These are phyloP conservation scores for Muntiacus muntjak DNA, from an alignment of 2,113 vertebrate species.

Conservation along the genomic window DNA sequence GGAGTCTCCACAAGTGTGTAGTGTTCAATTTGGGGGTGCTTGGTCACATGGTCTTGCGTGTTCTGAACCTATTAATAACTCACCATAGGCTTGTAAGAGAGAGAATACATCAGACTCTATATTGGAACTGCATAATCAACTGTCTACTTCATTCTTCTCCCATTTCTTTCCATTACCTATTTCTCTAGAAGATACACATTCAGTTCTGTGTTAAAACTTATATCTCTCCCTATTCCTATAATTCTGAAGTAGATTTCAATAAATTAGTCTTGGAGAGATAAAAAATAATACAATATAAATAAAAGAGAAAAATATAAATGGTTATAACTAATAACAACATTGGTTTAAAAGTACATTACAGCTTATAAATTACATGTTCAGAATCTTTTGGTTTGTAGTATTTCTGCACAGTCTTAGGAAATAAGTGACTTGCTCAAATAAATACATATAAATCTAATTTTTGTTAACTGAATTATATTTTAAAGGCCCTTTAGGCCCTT, in stretches of 20 bases:
- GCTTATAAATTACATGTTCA: not conserved
- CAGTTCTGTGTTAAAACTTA: not conserved
- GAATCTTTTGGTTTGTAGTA: not conserved
- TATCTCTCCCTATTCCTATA: not conserved
- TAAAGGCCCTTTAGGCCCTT: not conserved
- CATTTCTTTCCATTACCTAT: slow-evolving; percentile 21
- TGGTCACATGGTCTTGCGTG: slow-evolving; percentile 17
- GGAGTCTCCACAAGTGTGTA: not conserved
- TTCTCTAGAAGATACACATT: slow-evolving; percentile 20
- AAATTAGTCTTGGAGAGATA: not conserved
- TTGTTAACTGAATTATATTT: not conserved
- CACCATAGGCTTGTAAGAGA: slow-evolving; percentile 40
- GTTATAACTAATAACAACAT: not conserved
- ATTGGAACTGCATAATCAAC: not conserved
- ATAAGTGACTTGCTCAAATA: not conserved
- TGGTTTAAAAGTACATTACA: not conserved
- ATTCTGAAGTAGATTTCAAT: not conserved
- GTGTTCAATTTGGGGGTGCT: slow-evolving; percentile 21
- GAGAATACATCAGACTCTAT: slow-evolving; percentile 33
- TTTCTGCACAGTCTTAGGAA: not conserved
- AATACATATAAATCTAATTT: not conserved
- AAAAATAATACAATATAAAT: not conserved
- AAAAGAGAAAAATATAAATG: not conserved
- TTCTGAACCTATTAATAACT: slow-evolving; percentile 59
- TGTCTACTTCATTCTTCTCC: slow-evolving; percentile 7